A percentile compares a stretch with the other conserved stretches of the same genome.
Conservation (phyloP, 1,140 invertebrate genomes). For the Bombus terrestris region DNA sequence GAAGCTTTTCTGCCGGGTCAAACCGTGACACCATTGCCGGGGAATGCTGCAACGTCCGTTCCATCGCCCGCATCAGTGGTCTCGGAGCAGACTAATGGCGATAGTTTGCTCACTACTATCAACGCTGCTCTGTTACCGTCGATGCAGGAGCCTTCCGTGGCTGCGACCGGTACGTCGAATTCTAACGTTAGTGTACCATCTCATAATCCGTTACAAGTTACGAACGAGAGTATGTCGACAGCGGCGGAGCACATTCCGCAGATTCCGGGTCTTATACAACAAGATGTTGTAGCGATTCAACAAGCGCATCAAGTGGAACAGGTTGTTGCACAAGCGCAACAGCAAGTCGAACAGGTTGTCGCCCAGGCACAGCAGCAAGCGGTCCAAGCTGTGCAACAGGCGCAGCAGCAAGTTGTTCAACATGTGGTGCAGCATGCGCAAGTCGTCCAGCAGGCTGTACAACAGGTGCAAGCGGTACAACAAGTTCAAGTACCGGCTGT, state of each 20-base stretch:
- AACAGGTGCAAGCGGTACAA: slow-evolving; percentile 77
- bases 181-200: slow-evolving; percentile 64
- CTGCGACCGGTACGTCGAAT: slow-evolving; percentile 57
- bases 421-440: slow-evolving; percentile 80
- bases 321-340: slow-evolving; percentile 78
- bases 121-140: slow-evolving; percentile 79
- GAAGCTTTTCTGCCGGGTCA: slow-evolving; percentile 82
- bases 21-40: slow-evolving; percentile 36
- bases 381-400: slow-evolving; percentile 78
- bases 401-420: slow-evolving; percentile 80
- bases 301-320: slow-evolving; percentile 80
- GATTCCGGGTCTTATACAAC: slow-evolving; percentile 69
- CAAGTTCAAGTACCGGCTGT: slow-evolving; percentile 79
- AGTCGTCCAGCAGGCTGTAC: slow-evolving; percentile 82
- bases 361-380: slow-evolving; percentile 79
- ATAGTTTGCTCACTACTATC: slow-evolving; percentile 83
- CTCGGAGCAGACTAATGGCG: slow-evolving; percentile 75
- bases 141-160: slow-evolving; percentile 84
- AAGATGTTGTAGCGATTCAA: slow-evolving; percentile 77
- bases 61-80: slow-evolving; percentile 68
- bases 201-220: slow-evolving; percentile 73
- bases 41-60: slow-evolving; percentile 46
- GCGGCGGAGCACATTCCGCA: slow-evolving; percentile 69
- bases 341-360: slow-evolving; percentile 81
- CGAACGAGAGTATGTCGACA: slow-evolving; percentile 69